Conservation (phyloP, 1,140 invertebrate genomes). For the Drosophila chauvacae region DNA sequence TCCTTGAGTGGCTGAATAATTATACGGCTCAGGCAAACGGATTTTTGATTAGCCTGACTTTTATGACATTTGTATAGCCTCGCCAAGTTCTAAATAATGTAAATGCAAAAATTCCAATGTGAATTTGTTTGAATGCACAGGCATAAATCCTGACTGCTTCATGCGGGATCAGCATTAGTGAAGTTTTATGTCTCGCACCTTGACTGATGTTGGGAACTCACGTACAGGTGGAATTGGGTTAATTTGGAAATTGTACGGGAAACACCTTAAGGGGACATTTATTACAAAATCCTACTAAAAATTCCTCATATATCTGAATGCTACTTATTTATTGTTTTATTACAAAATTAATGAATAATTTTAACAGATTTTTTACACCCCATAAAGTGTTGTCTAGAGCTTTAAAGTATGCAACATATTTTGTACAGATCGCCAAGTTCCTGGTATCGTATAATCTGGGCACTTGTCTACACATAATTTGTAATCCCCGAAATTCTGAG, state of each 20-base stretch:
- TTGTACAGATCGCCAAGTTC: too few species aligned
- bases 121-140: not conserved
- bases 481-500: not conserved
- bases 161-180: slow-evolving; percentile 13
- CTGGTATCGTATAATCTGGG: not conserved
- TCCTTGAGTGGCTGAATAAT: slow-evolving; percentile 23
- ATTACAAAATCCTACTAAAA: not conserved
- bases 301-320: not conserved
- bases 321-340: not conserved
- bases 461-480: not conserved
- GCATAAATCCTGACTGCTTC: slow-evolving; percentile 21
- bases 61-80: slow-evolving; percentile 28
- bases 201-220: slow-evolving; percentile 31
- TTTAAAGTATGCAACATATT: not conserved
- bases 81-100: not conserved
- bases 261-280: too few species aligned
- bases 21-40: slow-evolving; percentile 1
- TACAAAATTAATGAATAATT: not conserved
- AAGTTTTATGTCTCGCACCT: not conserved
- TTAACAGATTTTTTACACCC: not conserved
- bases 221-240: slow-evolving; percentile 7
- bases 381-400: accelerated
- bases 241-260: not conserved
- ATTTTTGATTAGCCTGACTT: slow-evolving; percentile 25
- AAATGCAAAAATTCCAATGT: not conserved